phyloP scores from a whole-genome alignment of 2,797 vertebrate genomes.

The Xenentodon cancila region DNA sequence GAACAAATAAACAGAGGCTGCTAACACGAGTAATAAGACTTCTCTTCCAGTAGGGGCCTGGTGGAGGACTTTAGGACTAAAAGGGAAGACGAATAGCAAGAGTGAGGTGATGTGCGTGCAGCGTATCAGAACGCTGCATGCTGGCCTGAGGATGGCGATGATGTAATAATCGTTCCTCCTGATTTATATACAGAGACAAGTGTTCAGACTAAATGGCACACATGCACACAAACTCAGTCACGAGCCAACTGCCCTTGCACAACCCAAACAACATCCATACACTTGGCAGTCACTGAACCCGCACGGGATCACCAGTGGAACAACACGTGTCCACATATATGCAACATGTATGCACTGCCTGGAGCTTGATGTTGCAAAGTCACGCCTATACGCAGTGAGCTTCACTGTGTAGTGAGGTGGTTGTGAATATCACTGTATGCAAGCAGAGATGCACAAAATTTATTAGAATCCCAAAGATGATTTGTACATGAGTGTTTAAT shows the following conservation, averaged over 20 bases:
- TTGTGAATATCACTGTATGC: too few species aligned
- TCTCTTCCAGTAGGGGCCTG: neutral
- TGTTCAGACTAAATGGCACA: slow-evolving; percentile 51
- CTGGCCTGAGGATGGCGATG: slow-evolving; percentile 50
- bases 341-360: slow-evolving; percentile 7
- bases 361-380: slow-evolving; percentile 18
- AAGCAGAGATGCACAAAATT: too few species aligned
- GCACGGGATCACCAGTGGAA: slow-evolving; percentile 36
- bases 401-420: neutral
- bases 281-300: slow-evolving; percentile 28
- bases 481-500: too few species aligned
- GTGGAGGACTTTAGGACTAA: neutral
- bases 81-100: slow-evolving; percentile 14
- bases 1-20: slow-evolving; percentile 7
- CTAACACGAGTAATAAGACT: neutral
- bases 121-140: slow-evolving; percentile 25
- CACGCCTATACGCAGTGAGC: neutral
- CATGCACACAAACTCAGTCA: slow-evolving; percentile 32
- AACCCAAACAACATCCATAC: slow-evolving; percentile 7
- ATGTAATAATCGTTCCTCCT: slow-evolving; percentile 60
- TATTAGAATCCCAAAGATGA: too few species aligned
- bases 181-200: slow-evolving; percentile 76
- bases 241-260: slow-evolving; percentile 25
- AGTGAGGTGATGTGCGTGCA: slow-evolving; percentile 30
- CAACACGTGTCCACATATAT: slow-evolving; percentile 24